These are phyloP conservation scores for Melanotaenia parkinsoni DNA, from an alignment of 2,797 vertebrate species.

Conservation along the genomic window DNA sequence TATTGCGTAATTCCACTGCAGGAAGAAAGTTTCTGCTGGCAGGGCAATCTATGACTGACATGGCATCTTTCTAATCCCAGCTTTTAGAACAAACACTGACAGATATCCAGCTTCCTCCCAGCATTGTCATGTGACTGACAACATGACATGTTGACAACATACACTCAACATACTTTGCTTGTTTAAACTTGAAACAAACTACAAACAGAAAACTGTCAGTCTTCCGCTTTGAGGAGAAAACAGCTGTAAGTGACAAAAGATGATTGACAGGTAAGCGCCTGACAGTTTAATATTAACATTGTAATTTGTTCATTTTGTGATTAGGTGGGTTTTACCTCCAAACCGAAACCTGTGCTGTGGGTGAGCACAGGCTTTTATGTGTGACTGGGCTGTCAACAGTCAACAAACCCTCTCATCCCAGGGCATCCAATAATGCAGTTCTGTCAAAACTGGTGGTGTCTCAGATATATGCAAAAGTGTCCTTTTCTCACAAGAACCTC, in stretches of 20 bases:
- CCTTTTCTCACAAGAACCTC: neutral
- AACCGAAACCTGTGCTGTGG: neutral
- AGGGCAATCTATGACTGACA: neutral
- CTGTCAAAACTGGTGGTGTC: neutral
- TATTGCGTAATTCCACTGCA: neutral
- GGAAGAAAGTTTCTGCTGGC: neutral
- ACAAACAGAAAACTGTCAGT: neutral
- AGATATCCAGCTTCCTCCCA: neutral
- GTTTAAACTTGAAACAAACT: neutral
- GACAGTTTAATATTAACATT: neutral
- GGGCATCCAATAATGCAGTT: neutral
- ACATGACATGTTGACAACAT: no score
- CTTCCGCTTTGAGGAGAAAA: neutral
- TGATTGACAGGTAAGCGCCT: neutral
- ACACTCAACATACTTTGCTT: no score
- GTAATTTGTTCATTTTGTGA: slow-evolving; percentile 4
- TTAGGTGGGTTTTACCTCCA: neutral
- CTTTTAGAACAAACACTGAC: neutral
- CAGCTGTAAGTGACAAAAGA: slow-evolving; percentile 1
- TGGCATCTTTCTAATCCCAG: neutral
- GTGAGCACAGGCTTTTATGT: neutral
- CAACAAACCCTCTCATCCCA: neutral
- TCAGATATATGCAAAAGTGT: neutral
- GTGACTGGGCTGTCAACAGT: neutral
- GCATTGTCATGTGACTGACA: neutral